Base-by-base conservation (phyloP, 2,113 vertebrate genomes). In the Pangasianodon gigas region DNA sequence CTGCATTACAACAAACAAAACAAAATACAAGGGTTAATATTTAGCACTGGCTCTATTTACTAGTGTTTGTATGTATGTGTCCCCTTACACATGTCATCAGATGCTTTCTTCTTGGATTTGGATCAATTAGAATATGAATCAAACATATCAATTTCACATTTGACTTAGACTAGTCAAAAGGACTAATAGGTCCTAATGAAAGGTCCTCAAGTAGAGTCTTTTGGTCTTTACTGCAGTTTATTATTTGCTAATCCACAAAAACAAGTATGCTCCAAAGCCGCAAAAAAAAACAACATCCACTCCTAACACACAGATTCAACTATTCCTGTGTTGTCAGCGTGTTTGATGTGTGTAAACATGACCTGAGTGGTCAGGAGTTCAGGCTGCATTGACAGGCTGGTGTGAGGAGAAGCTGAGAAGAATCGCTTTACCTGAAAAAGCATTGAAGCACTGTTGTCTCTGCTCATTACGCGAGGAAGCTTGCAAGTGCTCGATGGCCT, bases 321-420 rank as follows among this genome's bases (percentile, higher is more conserved):
- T 86, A 83, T 52, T 77, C 52, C 51, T 26, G 79, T 65, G 65
- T 80, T 89, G 26, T 56, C 82, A 85, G 75, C 83, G 51, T 88
- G 48, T 83, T 51, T 87, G 54, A 29, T 84, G n/a, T 83, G n/a
- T 14, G 58, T 62, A 88, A 91, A 86, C 84, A 85, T 54, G 16
- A 71, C n/a, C 60, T 46, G 48, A 89, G 0, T 21, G 83, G 44
- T 91, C 90, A 71, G 41, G 44, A 51, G 87, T 85, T 74, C 75
- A n/a, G 67, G 51, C 86, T 48, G 54, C 46, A 37, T 46, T 65
- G 19, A 11, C 56, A 84, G 21, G 84, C 37, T 7, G 21, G 79
- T 90, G 85, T 82, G 65, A 83, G 29, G 37, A 87, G 44, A 81
- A 82, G 37, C 16, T 82, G 65, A 83, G 29, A 29, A 87, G 44